Conservation (phyloP, 2,797 vertebrate species). For the Lagothrix lagotricha region DNA sequence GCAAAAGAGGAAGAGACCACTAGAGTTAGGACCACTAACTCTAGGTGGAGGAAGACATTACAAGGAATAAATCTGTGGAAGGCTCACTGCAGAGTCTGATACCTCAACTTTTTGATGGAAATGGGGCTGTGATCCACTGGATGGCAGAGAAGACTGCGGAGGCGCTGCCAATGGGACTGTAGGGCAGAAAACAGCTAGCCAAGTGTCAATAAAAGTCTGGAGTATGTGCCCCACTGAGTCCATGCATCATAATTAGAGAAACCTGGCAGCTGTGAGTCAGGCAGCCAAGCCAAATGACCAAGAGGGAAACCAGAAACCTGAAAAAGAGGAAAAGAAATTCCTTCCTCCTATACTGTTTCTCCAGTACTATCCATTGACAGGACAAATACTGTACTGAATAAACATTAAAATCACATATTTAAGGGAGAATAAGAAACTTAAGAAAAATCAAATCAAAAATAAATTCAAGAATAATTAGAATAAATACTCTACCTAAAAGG, state of each 20-base stretch:
- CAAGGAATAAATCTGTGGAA: neutral
- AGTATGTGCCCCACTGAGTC: neutral
- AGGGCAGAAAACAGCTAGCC: neutral
- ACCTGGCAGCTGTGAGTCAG: neutral
- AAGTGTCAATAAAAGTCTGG: neutral
- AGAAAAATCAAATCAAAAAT: too few relatives aligned
- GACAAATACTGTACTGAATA: neutral
- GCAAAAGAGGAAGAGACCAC: neutral
- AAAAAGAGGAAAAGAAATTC: neutral
- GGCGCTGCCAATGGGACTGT: accelerated
- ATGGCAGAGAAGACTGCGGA: neutral
- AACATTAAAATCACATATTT: too few relatives aligned
- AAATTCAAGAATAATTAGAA: too few relatives aligned
- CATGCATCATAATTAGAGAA: neutral
- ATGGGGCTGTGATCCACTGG: neutral
- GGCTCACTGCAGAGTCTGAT: neutral
- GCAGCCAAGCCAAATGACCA: neutral
- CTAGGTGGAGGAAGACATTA: neutral
- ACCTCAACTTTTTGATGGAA: neutral
- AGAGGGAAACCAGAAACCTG: neutral
- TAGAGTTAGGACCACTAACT: neutral
- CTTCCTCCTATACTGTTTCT: neutral
- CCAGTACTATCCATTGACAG: neutral
- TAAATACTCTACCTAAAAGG: too few relatives aligned
- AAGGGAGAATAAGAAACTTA: too few relatives aligned